These are phyloP conservation scores for Gallinago jamesoni DNA, from an alignment of 2,113 vertebrate genomes.

Conservation along the genomic window DNA sequence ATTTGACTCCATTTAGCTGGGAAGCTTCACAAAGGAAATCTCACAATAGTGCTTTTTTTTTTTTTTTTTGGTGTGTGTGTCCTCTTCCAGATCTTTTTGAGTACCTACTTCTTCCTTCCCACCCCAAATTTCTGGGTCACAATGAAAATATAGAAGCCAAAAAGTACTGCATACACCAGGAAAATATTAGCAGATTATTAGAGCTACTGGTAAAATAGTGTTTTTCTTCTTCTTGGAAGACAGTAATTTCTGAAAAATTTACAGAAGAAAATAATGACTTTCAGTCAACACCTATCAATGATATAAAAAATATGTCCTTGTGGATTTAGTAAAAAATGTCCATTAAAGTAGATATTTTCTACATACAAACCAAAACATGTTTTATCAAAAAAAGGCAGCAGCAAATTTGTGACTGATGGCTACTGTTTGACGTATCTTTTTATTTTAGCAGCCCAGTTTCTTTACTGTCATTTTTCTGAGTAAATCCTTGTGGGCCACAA, in stretches of 20 bases:
- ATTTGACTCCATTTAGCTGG: background rate
- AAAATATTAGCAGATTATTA: background rate
- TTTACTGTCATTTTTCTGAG: background rate
- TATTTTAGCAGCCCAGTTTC: background rate
- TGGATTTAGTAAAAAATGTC: background rate
- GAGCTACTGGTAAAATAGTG: background rate
- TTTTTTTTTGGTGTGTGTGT: background rate
- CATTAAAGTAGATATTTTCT: background rate
- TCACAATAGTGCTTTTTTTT: background rate
- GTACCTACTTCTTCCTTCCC: background rate
- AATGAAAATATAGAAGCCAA: background rate
- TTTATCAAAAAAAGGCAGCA: background rate
- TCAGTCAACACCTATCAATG: background rate
- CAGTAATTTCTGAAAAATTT: background rate
- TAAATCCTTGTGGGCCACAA: background rate
- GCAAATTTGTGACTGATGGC: background rate
- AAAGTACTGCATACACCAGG: background rate
- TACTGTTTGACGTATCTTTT: background rate
- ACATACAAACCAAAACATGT: background rate
- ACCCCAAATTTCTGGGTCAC: fast-evolving
- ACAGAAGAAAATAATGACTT: background rate
- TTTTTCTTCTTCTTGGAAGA: background rate
- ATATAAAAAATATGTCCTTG: background rate
- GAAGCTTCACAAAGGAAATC: background rate
- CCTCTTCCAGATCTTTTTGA: background rate